Evolutionary conservation across 2,113 vertebrate genomes (phyloP).

Genomic region (Aegithalos caudatus): DNA sequence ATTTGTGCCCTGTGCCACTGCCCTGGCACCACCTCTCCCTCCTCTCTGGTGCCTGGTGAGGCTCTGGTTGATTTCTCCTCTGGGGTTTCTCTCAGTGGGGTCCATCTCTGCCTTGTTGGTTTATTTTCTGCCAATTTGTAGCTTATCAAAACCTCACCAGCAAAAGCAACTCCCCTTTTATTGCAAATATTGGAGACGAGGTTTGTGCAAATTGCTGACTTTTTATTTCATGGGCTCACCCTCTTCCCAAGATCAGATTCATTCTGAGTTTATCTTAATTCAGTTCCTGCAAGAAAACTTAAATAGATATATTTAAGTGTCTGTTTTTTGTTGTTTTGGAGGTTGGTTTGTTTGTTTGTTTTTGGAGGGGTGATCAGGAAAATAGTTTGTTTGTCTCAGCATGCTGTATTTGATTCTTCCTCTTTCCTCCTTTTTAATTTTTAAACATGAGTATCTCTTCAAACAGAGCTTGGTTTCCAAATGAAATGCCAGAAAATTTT

Average conservation of each 20-base stretch:
- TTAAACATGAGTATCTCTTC: neutral
- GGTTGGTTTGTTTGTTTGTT: too few species aligned
- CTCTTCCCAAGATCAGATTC: neutral
- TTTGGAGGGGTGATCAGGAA: neutral
- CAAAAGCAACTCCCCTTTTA: neutral
- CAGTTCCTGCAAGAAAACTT: neutral
- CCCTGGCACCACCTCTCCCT: neutral
- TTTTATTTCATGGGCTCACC: neutral
- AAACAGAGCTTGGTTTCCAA: neutral
- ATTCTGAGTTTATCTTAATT: neutral
- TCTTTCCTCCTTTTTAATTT: neutral
- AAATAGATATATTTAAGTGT: neutral
- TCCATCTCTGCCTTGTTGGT: neutral
- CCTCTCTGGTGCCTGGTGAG: neutral
- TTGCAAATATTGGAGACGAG: fast-evolving
- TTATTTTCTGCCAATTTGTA: neutral
- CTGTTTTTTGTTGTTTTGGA: neutral
- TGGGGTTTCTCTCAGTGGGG: neutral
- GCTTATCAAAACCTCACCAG: neutral
- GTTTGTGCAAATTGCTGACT: neutral
- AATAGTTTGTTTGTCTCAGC: neutral
- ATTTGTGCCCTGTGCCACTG: neutral
- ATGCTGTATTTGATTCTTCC: neutral
- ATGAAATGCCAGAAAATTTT: neutral
- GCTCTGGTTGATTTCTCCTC: neutral